A percentile compares a stretch with the other conserved stretches of the same genome.
These are phyloP conservation scores for Campaea margaritaria DNA, from an alignment of 2,888 invertebrate species.

Conservation along the genomic window DNA sequence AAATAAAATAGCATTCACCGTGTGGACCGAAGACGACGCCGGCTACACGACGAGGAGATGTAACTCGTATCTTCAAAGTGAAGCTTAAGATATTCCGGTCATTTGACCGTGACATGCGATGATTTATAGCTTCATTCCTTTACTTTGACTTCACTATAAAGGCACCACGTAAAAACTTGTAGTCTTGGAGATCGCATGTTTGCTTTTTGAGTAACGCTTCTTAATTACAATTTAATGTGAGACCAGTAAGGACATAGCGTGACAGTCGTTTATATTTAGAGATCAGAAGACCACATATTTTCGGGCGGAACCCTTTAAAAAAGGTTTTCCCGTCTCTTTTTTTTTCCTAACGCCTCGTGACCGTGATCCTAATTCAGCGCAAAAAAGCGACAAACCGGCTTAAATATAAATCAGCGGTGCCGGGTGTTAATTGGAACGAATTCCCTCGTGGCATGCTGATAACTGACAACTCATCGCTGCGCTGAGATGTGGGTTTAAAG, in stretches of 20 bases:
- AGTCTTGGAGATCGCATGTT: constrained; percentile 9
- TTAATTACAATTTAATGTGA: constrained; percentile 22
- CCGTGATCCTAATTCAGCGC: constrained; percentile 63
- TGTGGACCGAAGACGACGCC: constrained; percentile 49
- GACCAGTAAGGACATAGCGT: constrained; percentile 13
- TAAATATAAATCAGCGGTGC: constrained; percentile 70
- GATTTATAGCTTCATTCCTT: constrained; percentile 25
- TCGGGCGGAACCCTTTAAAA: constrained; percentile 28
- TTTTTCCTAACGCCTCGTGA: constrained; percentile 67
- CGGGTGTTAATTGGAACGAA: constrained; percentile 83
- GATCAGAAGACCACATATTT: constrained; percentile 4
- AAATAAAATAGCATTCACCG: constrained; percentile 68
- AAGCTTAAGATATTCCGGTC: constrained; percentile 21
- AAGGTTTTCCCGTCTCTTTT: constrained; percentile 45
- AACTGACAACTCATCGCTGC: constrained; percentile 49
- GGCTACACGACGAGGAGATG: constrained; percentile 52
- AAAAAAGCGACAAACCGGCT: constrained; percentile 69
- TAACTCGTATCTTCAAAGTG: constrained; percentile 38
- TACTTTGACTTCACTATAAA: constrained; percentile 9
- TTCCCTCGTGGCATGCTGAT: constrained; percentile 67
- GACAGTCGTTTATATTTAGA: constrained; percentile 14
- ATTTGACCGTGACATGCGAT: constrained; percentile 27
- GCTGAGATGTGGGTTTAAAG: constrained; percentile 39
- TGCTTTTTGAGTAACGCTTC: constrained; percentile 6
- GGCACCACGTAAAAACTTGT: constrained; percentile 18